Percentiles rank a stretch among this genome's conserved stretches.
Evolutionary conservation across 2,888 invertebrate species (phyloP).

Genomic region (Hermaeophaga mercurialis): DNA sequence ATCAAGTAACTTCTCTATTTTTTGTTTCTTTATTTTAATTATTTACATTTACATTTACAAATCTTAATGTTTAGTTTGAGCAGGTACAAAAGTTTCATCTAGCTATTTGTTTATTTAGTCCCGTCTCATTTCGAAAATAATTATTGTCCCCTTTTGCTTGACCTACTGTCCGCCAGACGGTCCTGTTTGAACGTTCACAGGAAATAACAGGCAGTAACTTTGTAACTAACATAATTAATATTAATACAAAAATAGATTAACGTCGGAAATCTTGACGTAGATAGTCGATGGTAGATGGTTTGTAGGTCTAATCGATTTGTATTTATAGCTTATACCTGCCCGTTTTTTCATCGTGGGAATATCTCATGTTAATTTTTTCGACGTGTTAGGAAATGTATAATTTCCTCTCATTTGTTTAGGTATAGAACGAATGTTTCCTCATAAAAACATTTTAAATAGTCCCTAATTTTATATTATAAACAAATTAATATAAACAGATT

Average conservation of each 20-base stretch:
- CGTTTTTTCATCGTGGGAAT: slow-evolving; percentile 29
- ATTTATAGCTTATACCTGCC: slow-evolving; percentile 22
- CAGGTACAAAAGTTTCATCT: background rate
- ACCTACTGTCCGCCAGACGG: slow-evolving; percentile 1
- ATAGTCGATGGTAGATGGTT: slow-evolving; percentile 23
- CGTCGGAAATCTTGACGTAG: slow-evolving; percentile 25
- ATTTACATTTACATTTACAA: background rate
- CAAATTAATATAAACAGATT: too few relatives aligned
- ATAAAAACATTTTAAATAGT: slow-evolving; percentile 1
- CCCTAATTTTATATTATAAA: too few relatives aligned
- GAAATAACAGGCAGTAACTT: slow-evolving; percentile 26
- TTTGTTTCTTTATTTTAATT: background rate
- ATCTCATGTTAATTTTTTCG: slow-evolving; percentile 19
- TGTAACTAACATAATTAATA: slow-evolving; percentile 24
- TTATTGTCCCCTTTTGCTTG: too few relatives aligned
- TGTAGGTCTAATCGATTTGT: slow-evolving; percentile 22
- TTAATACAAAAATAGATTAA: slow-evolving; percentile 25
- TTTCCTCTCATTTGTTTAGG: too few relatives aligned
- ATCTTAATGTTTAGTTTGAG: background rate
- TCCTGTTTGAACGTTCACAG: slow-evolving; percentile 17
- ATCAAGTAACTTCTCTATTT: too few relatives aligned
- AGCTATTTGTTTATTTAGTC: too few relatives aligned
- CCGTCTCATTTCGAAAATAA: too few relatives aligned
- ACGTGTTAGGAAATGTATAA: slow-evolving; percentile 17
- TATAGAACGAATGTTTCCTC: too few relatives aligned